These are phyloP conservation scores for Pantherophis vulpinus DNA, from an alignment of 2,797 vertebrate genomes.

Conservation along the genomic window DNA sequence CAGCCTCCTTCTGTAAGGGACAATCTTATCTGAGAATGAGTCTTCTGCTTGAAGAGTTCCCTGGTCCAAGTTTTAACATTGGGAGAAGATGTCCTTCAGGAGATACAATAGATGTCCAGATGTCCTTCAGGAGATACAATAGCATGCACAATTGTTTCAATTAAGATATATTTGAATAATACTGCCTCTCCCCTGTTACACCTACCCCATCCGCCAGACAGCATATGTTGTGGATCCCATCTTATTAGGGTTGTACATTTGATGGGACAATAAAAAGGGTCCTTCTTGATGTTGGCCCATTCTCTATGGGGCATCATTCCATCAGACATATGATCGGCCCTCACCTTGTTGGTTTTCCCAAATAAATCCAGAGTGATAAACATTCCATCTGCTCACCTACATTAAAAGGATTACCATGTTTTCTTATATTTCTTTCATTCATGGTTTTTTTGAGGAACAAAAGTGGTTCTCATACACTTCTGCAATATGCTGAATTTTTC, in stretches of 20 bases:
- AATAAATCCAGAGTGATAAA: not conserved
- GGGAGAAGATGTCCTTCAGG: not conserved
- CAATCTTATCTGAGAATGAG: not conserved
- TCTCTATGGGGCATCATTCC: no score
- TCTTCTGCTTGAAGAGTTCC: not conserved
- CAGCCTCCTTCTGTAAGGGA: not conserved
- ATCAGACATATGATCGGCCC: not conserved
- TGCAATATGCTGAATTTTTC: not conserved
- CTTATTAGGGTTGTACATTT: no score
- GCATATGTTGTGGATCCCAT: not conserved
- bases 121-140: not conserved
- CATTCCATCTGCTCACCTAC: not conserved
- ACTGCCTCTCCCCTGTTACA: not conserved
- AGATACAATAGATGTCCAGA: not conserved
- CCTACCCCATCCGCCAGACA: not conserved
- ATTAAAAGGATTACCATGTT: not conserved
- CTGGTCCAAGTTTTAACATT: not conserved
- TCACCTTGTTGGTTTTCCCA: not conserved
- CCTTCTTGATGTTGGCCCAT: no score
- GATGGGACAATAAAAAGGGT: no score
- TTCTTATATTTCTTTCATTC: not conserved
- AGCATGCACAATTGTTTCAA: not conserved
- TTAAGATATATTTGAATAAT: not conserved
- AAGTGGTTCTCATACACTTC: not conserved
- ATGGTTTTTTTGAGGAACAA: not conserved